Conservation (phyloP, 2,797 vertebrate species). For the Onychomys arenicola region DNA sequence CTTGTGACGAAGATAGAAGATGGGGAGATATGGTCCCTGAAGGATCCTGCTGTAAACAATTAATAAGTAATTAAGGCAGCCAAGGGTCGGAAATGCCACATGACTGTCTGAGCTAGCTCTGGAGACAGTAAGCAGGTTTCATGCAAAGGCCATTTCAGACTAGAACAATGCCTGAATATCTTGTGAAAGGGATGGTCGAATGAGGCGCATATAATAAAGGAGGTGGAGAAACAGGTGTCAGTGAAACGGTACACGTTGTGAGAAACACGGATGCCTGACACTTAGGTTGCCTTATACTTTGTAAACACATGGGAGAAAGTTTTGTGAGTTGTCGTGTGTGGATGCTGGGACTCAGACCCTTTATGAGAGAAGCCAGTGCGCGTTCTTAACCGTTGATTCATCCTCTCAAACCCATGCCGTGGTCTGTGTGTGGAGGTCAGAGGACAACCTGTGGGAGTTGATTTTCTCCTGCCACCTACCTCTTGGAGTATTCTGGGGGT, state of each 20-base stretch:
- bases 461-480: not conserved
- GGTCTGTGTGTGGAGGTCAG: not conserved
- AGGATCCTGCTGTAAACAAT: not conserved
- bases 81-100: not conserved
- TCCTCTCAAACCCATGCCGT: not conserved
- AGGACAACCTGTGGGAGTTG: not conserved
- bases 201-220: not conserved
- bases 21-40: not conserved
- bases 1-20: conserved; percentile 2
- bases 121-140: not conserved
- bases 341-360: not conserved
- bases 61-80: not conserved
- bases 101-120: not conserved
- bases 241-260: not conserved
- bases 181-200: not conserved
- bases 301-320: not conserved
- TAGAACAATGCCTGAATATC: not conserved
- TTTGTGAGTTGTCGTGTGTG: not conserved
- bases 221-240: not conserved
- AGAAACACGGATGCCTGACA: not conserved
- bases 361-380: not conserved
- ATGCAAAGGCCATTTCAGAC: not conserved
- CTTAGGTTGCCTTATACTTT: conserved; percentile 34
- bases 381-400: not conserved
- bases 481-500: not conserved